Evolutionary conservation across 2,888 invertebrate species (phyloP), one percentile per base, ranked within the genome.

Genomic region (Balanococcus diminutus): DNA sequence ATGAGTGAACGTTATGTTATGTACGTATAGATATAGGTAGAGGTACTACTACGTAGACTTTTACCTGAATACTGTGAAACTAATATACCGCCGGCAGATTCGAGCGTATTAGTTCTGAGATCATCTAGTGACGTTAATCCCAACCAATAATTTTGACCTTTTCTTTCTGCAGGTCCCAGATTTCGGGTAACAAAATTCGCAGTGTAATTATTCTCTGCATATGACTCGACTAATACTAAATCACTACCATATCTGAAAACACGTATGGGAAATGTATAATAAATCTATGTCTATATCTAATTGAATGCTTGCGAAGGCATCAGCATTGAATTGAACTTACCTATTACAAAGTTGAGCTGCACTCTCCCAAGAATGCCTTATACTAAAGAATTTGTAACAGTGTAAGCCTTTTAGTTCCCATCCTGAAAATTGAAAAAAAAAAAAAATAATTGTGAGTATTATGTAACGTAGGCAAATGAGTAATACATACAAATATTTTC

Each of bases 381-480:
- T 97, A 91, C 96, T 96, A 92, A 97, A 97, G 92, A 96, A 97
- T 93, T 96, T 97, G 91, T 97, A 97, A 92, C 97, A 97, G 91
- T 96, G 93, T 89, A 96, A 93, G 89, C 96, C 96, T 91, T 94
- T 94, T 89, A 96, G 92, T 91, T 96, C 96, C 97, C 97, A 97
- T 89, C 96, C 97, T 97, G 93, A 84, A 93, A 93, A 89, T n/a
- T 89, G 81, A 87, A 56, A 36, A 86, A 67, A 28, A 28, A 11
- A 67, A 67, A 67, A 67, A 16, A 67, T 9, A 67, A 67, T 67
- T 67, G 82, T n/a, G n/a, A n/a, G n/a, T n/a, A n/a, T n/a, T n/a
- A n/a, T n/a, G n/a, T n/a, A n/a, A n/a, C n/a, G n/a, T n/a, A n/a
- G n/a, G n/a, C n/a, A n/a, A n/a, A n/a, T n/a, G n/a, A n/a, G n/a